phyloP scores from a whole-genome alignment of 2,888 invertebrate species.

The Capitulum mitella region DNA sequence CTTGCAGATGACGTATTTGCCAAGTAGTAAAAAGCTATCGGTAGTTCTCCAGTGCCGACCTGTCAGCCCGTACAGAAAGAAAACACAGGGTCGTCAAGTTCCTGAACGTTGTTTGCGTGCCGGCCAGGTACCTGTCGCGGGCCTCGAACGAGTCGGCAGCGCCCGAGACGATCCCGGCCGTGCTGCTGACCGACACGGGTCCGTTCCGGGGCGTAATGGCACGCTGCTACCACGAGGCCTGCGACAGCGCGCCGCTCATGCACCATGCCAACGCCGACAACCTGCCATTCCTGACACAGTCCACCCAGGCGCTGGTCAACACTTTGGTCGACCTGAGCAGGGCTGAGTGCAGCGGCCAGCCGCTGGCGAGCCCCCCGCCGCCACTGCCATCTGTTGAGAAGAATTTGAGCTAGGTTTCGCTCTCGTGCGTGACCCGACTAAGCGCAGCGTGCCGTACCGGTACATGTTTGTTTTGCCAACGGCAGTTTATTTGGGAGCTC shows the following conservation, averaged over 20 bases:
- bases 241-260: conserved; percentile 27
- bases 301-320: conserved; percentile 34
- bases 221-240: conserved; percentile 33
- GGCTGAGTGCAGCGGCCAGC: conserved; percentile 30
- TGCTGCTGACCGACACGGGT: conserved; percentile 43
- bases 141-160: conserved; percentile 39
- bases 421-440: no score
- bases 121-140: not conserved
- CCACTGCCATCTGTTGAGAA: not conserved
- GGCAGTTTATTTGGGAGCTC: no score
- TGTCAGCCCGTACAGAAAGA: no score
- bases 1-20: no score
- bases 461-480: no score
- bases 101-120: no score
- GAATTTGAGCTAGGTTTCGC: not conserved
- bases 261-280: conserved; percentile 16
- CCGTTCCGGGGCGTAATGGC: conserved; percentile 33
- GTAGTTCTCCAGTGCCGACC: no score
- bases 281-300: conserved; percentile 33
- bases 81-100: no score
- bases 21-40: no score
- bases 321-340: conserved; percentile 32
- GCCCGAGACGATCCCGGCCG: conserved; percentile 40
- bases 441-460: no score
- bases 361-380: not conserved